Percentiles rank a stretch among this genome's conserved stretches.
Conservation (phyloP, 1,140 invertebrate genomes). For the Polypedilum vanderplanki region DNA sequence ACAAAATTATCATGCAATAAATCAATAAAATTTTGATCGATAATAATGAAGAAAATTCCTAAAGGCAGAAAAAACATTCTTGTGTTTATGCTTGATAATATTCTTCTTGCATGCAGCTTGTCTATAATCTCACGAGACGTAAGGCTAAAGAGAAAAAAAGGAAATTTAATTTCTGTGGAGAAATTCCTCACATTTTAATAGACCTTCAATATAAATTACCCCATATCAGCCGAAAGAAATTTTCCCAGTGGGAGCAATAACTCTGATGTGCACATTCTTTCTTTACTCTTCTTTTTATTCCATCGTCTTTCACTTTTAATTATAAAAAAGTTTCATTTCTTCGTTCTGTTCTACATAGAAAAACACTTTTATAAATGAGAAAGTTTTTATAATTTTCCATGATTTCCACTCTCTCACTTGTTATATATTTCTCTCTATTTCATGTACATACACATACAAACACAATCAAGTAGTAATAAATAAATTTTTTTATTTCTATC, state of each 20-base stretch:
- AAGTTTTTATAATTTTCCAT: conserved; percentile 1
- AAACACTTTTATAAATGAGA: neutral
- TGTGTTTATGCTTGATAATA: too few relatives aligned
- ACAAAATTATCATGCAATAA: too few relatives aligned
- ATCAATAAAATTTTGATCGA: too few relatives aligned
- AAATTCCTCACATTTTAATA: neutral
- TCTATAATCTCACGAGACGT: too few relatives aligned
- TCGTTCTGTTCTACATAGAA: too few relatives aligned
- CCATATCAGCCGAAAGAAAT: neutral
- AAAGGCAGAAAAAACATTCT: too few relatives aligned
- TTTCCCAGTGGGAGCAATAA: conserved; percentile 11
- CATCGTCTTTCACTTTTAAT: neutral
- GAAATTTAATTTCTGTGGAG: conserved; percentile 11
- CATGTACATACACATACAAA: too few relatives aligned
- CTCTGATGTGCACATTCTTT: neutral
- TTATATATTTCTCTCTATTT: neutral
- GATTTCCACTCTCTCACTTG: neutral
- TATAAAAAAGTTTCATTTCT: neutral
- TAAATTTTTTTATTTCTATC: too few relatives aligned
- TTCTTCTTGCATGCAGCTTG: too few relatives aligned
- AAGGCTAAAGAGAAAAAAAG: neutral
- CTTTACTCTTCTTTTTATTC: neutral
- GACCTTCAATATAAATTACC: conserved; percentile 18
- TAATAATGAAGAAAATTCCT: too few relatives aligned
- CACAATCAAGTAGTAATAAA: too few relatives aligned